These are phyloP conservation scores for Caenorhabditis drosophilae DNA, from an alignment of 2,888 invertebrate genomes.

Conservation along the genomic window DNA sequence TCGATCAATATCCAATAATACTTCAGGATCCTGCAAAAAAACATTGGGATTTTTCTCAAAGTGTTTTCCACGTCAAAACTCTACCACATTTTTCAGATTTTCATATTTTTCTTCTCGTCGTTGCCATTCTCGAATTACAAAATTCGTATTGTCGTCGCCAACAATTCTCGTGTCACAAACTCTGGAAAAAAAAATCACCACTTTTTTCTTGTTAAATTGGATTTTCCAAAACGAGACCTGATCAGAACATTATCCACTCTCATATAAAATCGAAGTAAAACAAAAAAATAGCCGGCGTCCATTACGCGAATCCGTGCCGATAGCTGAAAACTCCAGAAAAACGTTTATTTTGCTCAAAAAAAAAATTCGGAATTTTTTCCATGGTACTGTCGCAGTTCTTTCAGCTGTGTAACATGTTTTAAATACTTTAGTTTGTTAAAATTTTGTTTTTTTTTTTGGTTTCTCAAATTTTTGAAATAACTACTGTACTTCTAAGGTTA, in stretches of 20 bases:
- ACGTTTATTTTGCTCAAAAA: no score
- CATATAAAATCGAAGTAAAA: conserved; percentile 87
- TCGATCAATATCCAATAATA: conserved; percentile 31
- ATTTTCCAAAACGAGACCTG: conserved; percentile 15
- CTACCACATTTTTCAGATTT: conserved; percentile 28
- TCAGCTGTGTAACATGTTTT: no score
- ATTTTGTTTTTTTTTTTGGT: no score
- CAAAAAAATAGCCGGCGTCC: conserved; percentile 85
- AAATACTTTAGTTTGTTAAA: no score
- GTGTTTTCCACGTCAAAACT: neutral
- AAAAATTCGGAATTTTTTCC: no score
- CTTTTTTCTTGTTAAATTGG: neutral
- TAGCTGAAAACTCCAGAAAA: conserved; percentile 77
- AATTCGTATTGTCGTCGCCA: conserved; percentile 36
- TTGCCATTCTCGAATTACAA: conserved; percentile 61
- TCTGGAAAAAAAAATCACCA: conserved; percentile 17
- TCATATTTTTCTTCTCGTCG: conserved; percentile 54
- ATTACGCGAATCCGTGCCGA: conserved; percentile 79
- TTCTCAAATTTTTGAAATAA: no score
- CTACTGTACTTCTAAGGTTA: no score
- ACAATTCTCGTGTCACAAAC: conserved; percentile 60
- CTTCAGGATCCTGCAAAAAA: conserved; percentile 16
- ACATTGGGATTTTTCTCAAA: neutral
- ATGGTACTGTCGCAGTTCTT: no score
- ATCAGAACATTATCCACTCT: conserved; percentile 91